Evolutionary conservation across 2,888 invertebrate genomes (phyloP).

Genomic region (Chalcis sispes): DNA sequence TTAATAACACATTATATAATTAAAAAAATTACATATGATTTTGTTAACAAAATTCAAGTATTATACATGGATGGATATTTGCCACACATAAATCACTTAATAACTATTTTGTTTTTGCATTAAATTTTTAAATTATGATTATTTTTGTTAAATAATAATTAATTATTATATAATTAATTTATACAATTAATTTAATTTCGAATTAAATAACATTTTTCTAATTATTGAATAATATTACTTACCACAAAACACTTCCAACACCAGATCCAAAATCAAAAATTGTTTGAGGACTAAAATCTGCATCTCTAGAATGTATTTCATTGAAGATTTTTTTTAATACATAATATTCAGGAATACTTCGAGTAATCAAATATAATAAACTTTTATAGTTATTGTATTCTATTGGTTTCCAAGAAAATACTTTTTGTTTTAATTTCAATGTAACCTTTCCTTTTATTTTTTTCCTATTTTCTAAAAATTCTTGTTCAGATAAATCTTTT

Average conservation of each 20-base stretch:
- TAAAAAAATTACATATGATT: too few species aligned
- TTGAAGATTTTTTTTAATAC: conserved; percentile 83
- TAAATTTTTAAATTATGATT: conserved; percentile 27
- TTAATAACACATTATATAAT: too few species aligned
- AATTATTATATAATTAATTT: too few species aligned
- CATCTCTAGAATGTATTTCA: conserved; percentile 83
- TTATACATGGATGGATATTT: too few species aligned
- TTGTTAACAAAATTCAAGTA: too few species aligned
- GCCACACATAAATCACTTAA: too few species aligned
- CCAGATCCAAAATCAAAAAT: conserved; percentile 96
- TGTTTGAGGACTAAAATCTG: conserved; percentile 84
- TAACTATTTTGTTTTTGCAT: too few species aligned
- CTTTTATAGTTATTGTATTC: conserved; percentile 82
- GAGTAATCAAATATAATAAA: conserved; percentile 83
- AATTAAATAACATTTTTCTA: conserved; percentile 15
- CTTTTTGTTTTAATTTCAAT: conserved; percentile 78
- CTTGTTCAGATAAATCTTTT: conserved; percentile 72
- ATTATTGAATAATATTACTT: conserved; percentile 36
- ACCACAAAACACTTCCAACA: conserved; percentile 90
- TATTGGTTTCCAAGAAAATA: conserved; percentile 86
- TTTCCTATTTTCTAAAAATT: conserved; percentile 73
- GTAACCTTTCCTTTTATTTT: conserved; percentile 79
- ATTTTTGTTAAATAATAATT: background rate
- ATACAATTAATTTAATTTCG: too few species aligned
- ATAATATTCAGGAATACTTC: conserved; percentile 87